These are phyloP conservation scores for Athene cunicularia DNA, from an alignment of 2,113 vertebrate genomes.

Conservation along the genomic window DNA sequence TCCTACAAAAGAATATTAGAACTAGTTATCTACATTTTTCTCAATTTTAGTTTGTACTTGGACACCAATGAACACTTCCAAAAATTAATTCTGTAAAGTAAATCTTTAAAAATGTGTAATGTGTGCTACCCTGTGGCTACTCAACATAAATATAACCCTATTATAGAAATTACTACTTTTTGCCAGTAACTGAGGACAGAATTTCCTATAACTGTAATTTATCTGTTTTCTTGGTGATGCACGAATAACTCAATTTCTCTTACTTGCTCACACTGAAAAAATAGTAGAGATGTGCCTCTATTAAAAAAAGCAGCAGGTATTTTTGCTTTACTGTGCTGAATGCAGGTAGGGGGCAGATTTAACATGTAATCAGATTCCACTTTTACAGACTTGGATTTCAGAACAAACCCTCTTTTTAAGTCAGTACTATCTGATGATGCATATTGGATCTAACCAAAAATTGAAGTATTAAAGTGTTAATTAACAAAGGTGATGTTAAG, in stretches of 20 bases:
- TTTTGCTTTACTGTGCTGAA: background rate
- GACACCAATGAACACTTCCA: background rate
- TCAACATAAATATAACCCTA: background rate
- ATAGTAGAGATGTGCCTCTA: background rate
- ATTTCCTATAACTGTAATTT: conserved; percentile 1
- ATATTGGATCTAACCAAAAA: background rate
- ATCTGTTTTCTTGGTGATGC: background rate
- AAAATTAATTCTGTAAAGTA: background rate
- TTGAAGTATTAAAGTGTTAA: background rate
- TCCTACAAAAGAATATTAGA: background rate
- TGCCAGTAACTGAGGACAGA: background rate
- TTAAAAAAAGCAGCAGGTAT: conserved; percentile 9
- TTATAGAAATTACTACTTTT: background rate
- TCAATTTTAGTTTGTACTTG: background rate
- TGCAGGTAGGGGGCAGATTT: background rate
- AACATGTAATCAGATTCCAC: background rate
- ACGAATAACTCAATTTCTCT: background rate
- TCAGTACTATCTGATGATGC: background rate
- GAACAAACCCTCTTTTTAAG: background rate
- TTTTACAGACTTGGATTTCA: background rate
- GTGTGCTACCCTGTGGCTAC: background rate
- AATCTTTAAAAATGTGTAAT: background rate
- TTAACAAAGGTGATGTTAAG: background rate
- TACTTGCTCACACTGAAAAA: background rate
- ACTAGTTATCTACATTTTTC: background rate